These are phyloP conservation scores for Petrosia ficiformis DNA, from an alignment of 37 sponge, comb jelly and placozoan species.

Conservation along the genomic window DNA sequence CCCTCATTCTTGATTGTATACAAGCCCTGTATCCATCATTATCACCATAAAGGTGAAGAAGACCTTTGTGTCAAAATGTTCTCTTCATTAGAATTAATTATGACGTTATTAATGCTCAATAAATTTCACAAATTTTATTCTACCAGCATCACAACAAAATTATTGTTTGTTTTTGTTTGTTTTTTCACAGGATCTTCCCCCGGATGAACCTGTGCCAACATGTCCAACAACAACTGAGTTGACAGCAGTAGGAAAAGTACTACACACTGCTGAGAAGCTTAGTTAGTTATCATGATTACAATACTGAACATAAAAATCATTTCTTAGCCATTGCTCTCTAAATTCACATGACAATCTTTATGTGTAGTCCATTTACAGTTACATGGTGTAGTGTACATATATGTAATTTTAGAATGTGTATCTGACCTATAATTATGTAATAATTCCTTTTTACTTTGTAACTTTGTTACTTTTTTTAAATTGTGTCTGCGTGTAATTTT, in stretches of 20 bases:
- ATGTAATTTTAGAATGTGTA: too few relatives aligned
- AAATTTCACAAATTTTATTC: too few relatives aligned
- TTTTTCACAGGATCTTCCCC: conserved; percentile 23
- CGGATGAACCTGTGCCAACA: background rate
- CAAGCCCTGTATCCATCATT: too few relatives aligned
- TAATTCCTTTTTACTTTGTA: background rate
- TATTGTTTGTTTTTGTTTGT: background rate
- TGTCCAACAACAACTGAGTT: conserved; percentile 17
- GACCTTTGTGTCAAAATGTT: too few relatives aligned
- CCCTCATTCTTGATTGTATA: too few relatives aligned
- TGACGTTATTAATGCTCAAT: too few relatives aligned
- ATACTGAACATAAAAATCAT: background rate
- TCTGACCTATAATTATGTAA: too few relatives aligned
- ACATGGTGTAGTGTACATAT: background rate
- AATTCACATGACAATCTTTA: background rate
- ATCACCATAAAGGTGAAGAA: too few relatives aligned
- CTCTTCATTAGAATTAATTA: too few relatives aligned
- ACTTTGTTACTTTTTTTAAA: too few relatives aligned
- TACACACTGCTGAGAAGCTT: conserved; percentile 39
- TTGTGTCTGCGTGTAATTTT: too few relatives aligned
- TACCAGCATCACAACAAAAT: too few relatives aligned
- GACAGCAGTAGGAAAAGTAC: conserved; percentile 15
- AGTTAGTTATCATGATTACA: background rate
- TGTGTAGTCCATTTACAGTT: background rate
- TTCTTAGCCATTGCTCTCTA: background rate